Base-by-base conservation (phyloP, 2,888 invertebrate genomes). In the Meghimatium bilineatum region DNA sequence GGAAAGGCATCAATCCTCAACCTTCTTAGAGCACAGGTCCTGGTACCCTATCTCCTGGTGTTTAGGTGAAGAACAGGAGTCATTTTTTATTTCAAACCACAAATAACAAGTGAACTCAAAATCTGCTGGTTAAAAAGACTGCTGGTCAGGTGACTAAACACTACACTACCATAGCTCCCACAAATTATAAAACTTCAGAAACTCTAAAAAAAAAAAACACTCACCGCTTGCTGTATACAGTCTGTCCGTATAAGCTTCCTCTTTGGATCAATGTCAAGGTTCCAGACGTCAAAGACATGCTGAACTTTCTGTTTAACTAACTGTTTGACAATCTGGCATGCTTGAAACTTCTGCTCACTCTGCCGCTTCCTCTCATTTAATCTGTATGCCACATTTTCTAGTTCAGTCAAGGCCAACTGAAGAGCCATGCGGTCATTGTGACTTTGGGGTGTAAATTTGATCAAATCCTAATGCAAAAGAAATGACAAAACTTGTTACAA, bases 321-420 rank as follows among this genome's bases (percentile, higher is more conserved):
- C 72, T 71, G 63, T 44, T 84, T 79, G 26, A 85, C 76, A 0
- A 71, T 79, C 72, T 82, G 86, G 34, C 72, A 74, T 32, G 85
- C 86, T 77, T 86, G 97, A 95, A 97, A 93, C 90, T 96, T 97
- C 93, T 98, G 97, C 94, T 99, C 98, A 69, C 98, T 97, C 92
- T 98, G 97, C 74, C 98, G 96, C 94, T 99, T 99, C 90, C 98
- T 95, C 94, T 98, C 98, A 93, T 99, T 99, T 88, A 99, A 94
- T 94, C 97, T 97, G 93, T 98, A 98, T 17, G 98, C 98, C 84
- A 99, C 94, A 71, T 97, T 96, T 94, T 99, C 98, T 86, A 99
- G 95, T 93, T 98, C 97, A 63, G 98, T 98, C 87, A 99, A 95
- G 23, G 98, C 98, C 92, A 98, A 95, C 94, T 98, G 98, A 86